Conservation (phyloP, 1,140 invertebrate species). For the Ostrea denselamellosa region DNA sequence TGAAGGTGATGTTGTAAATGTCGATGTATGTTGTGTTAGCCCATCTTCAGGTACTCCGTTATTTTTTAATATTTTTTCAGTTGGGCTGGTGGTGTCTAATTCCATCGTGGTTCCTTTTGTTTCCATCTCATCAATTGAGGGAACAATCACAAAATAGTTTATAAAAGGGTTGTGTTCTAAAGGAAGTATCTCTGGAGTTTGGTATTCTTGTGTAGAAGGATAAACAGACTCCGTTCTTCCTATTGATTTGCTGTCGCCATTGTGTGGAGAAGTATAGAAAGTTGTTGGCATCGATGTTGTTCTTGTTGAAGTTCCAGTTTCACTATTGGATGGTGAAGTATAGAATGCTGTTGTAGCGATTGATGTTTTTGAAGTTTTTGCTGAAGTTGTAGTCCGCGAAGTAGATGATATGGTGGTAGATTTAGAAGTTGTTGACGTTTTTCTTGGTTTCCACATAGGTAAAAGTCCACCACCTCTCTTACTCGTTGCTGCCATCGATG, state of each 20-base stretch:
- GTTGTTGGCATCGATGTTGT: background rate
- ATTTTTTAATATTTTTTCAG: background rate
- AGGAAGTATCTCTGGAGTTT: background rate
- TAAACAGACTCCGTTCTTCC: background rate
- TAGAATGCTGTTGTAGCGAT: background rate
- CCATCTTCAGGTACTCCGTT: background rate
- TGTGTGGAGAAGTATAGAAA: background rate
- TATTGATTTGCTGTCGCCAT: background rate
- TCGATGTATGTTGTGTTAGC: background rate
- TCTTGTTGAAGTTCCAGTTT: background rate
- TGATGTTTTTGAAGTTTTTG: background rate
- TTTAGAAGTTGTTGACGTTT: background rate
- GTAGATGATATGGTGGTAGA: background rate
- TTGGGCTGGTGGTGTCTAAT: background rate
- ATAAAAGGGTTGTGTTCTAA: constrained; percentile 5
- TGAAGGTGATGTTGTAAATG: background rate
- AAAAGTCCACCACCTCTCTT: constrained; percentile 9
- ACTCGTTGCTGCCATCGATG: background rate
- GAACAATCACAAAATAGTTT: background rate
- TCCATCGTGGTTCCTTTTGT: background rate
- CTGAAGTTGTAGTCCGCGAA: background rate
- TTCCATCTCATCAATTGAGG: background rate
- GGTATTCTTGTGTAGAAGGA: background rate
- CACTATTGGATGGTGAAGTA: background rate
- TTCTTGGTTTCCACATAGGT: background rate